Evolutionary conservation across 53 echinoderm and acorn worm species (phyloP).

Genomic region (Paracentrotus lividus): DNA sequence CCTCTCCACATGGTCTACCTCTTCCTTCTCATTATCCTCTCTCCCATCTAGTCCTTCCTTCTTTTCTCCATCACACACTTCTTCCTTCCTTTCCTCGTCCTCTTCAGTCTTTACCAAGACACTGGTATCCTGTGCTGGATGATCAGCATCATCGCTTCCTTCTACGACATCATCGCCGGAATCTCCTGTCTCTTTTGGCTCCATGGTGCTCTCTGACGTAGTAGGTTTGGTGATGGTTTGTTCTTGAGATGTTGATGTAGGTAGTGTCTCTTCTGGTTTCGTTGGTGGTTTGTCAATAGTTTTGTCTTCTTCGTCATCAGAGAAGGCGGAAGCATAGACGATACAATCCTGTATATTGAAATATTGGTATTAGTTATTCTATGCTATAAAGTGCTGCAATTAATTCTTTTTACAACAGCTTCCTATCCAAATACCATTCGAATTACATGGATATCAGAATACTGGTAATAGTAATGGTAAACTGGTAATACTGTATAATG

Average conservation of each 20-base stretch:
- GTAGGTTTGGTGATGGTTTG: background rate
- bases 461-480: too few relatives aligned
- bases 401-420: too few relatives aligned
- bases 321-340: slow-evolving; percentile 90
- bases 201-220: background rate
- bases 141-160: background rate
- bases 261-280: too few relatives aligned
- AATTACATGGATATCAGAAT: too few relatives aligned
- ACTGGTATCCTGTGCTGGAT: background rate
- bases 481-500: too few relatives aligned
- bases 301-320: slow-evolving; percentile 82
- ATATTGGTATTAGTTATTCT: too few relatives aligned
- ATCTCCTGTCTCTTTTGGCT: background rate
- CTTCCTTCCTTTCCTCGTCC: slow-evolving; percentile 26
- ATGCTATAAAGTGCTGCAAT: too few relatives aligned
- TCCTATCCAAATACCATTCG: too few relatives aligned
- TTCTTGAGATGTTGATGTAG: background rate
- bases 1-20: background rate
- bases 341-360: slow-evolving; percentile 75
- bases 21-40: slow-evolving; percentile 24
- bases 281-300: background rate
- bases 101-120: background rate
- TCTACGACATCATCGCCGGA: background rate
- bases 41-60: background rate
- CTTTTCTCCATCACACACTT: too few relatives aligned